Base-by-base conservation (phyloP, 2,113 vertebrate genomes). In the Dromaius novaehollandiae region DNA sequence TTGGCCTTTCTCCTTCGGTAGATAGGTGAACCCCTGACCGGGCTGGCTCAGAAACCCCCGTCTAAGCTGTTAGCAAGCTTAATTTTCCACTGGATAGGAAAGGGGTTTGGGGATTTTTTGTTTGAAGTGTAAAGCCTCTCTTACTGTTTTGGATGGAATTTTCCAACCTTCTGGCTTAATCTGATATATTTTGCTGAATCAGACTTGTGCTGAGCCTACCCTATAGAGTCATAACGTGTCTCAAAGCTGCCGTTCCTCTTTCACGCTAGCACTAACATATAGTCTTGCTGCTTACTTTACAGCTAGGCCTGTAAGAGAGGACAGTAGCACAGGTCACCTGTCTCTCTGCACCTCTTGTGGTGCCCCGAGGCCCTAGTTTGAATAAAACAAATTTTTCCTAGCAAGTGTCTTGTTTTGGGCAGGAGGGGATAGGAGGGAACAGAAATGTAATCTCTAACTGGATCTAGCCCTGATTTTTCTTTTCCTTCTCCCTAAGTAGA, bases 1-100 rank as follows among this genome's bases (percentile, higher is more conserved):
- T 71, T 89, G 71, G 63, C 87, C 74, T 85, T 77, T 77, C 79
- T 61, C 4, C 1, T 32, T 81, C 48, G 64, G 4, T 78, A 11
- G 36, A 17, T 0, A 36, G 88, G 82, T 73, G 92, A 86, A 89
- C 15, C 79, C 63, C 71, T 68, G 66, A 70, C 75, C 76, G 66
- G 74, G 25, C 91, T 91, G 87, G 74, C 82, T 89, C 75, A 70
- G 53, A 63, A 85, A 16, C 88, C 86, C 88, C 82, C 79, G 6
- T 74, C 76, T 88, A 86, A 75, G 55, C 89, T 90, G 0, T 4
- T 7, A 71, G 40, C 50, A 70, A 86, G 56, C 55, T 61, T 28
- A 30, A 46, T 83, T 91, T 95, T 81, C 82, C 60, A 77, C 74
- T 71, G 51, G 70, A 25, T 9, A 22, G 46, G 83, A 18, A 79